Evolutionary conservation across 2,797 vertebrate genomes (phyloP).

Genomic region (Rachycentron canadum): DNA sequence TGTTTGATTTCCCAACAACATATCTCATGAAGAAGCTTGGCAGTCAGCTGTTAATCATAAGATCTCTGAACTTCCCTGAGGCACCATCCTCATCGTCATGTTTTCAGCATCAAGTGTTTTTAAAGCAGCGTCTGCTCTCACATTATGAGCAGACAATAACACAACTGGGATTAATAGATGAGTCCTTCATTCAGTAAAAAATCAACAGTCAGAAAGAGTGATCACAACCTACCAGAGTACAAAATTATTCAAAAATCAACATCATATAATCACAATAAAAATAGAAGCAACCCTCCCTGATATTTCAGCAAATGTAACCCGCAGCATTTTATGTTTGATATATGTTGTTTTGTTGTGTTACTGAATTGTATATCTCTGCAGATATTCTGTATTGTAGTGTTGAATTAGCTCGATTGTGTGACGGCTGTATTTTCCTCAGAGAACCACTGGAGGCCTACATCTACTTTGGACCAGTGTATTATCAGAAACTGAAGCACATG

Average conservation of each 20-base stretch:
- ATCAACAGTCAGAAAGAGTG: too few relatives aligned
- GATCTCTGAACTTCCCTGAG: neutral
- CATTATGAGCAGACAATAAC: neutral
- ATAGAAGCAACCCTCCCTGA: neutral
- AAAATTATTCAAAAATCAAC: too few relatives aligned
- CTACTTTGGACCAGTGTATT: slow-evolving; percentile 98
- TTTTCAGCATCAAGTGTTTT: slow-evolving; percentile 10
- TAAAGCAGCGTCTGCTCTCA: neutral
- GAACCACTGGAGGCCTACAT: slow-evolving; percentile 98
- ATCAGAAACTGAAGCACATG: slow-evolving; percentile 99
- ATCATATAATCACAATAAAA: neutral
- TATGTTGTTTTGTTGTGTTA: neutral
- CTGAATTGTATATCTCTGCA: neutral
- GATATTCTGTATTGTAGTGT: neutral
- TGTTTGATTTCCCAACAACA: neutral
- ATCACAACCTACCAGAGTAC: too few relatives aligned
- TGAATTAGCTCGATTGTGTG: slow-evolving; percentile 11
- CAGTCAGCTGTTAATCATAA: neutral
- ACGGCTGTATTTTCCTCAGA: slow-evolving; percentile 76
- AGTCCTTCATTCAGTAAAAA: neutral
- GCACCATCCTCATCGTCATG: neutral
- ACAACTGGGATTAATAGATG: neutral
- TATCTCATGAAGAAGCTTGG: neutral
- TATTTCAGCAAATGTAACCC: too few relatives aligned
- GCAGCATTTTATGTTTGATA: neutral